Evolutionary conservation across 2,113 vertebrate species (phyloP).

Genomic region (Baryphthengus martii): DNA sequence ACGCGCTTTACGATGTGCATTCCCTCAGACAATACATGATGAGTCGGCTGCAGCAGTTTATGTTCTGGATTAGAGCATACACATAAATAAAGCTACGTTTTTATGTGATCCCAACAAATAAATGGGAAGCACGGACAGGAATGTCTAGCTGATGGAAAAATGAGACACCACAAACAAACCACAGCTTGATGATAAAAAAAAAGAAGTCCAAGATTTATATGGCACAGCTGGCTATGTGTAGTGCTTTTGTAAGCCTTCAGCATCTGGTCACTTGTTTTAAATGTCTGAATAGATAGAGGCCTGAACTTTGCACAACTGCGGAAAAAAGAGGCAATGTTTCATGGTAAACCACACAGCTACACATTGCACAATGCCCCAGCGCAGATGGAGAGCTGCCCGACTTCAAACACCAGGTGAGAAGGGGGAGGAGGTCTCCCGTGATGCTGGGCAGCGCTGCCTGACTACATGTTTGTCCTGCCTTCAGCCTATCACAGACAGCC

Average conservation of each 20-base stretch:
- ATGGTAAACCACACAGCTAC: background rate
- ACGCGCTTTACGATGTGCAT: constrained; percentile 24
- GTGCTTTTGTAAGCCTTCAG: constrained; percentile 53
- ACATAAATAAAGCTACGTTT: constrained; percentile 62
- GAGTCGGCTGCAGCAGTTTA: constrained; percentile 54
- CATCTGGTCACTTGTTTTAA: constrained; percentile 70
- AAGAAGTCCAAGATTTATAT: constrained; percentile 65
- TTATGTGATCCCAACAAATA: constrained; percentile 74
- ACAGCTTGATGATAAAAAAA: constrained; percentile 72
- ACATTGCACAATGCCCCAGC: background rate
- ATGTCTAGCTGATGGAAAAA: constrained; percentile 72
- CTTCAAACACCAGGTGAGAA: background rate
- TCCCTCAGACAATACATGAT: constrained; percentile 49
- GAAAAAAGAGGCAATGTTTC: constrained; percentile 38
- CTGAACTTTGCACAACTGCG: constrained; percentile 33
- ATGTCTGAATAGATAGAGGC: constrained; percentile 54
- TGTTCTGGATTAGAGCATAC: constrained; percentile 69
- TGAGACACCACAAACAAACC: constrained; percentile 74
- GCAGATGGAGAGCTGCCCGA: background rate
- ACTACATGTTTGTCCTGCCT: background rate
- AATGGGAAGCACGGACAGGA: constrained; percentile 69
- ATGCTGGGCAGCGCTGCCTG: fast-evolving
- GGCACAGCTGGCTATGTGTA: constrained; percentile 68
- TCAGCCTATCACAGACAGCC: background rate
- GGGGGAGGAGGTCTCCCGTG: background rate